These are phyloP conservation scores for Albula goreensis DNA, from an alignment of 2,113 vertebrate species.

Conservation along the genomic window DNA sequence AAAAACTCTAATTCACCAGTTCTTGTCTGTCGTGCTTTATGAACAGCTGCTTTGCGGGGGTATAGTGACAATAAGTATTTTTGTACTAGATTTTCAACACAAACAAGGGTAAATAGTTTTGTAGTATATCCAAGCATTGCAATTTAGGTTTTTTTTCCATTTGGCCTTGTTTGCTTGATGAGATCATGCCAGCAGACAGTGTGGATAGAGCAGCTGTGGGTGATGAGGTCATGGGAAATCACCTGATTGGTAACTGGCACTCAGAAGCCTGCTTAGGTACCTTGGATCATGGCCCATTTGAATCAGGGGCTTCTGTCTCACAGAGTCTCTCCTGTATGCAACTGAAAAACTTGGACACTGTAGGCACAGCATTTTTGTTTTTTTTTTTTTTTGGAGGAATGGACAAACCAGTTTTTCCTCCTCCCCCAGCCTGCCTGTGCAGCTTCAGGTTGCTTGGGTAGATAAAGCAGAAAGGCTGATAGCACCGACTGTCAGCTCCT, in stretches of 20 bases:
- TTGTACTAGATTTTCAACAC: not conserved
- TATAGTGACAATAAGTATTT: not conserved
- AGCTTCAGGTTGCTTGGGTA: not conserved
- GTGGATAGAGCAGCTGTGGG: not conserved
- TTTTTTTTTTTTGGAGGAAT: no score
- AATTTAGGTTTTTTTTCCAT: not conserved
- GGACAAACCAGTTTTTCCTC: not conserved
- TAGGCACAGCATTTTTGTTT: not conserved
- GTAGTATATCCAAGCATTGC: not conserved
- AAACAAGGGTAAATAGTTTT: not conserved
- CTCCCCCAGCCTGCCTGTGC: not conserved
- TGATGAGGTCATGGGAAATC: constrained; percentile 18
- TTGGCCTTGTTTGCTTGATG: not conserved
- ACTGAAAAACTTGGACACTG: not conserved
- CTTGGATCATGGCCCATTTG: not conserved
- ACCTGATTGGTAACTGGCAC: not conserved
- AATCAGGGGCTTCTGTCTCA: not conserved
- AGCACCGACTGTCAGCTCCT: no score
- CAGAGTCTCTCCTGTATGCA: not conserved
- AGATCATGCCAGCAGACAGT: not conserved
- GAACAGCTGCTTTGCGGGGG: not conserved
- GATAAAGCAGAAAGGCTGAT: not conserved
- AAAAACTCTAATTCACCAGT: not conserved
- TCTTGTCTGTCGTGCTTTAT: not conserved
- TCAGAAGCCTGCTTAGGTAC: not conserved